A percentile compares a stretch with the other conserved stretches of the same genome.
These are phyloP conservation scores for Diplosoma virens DNA, from an alignment of 23 tunicate species.

Conservation along the genomic window DNA sequence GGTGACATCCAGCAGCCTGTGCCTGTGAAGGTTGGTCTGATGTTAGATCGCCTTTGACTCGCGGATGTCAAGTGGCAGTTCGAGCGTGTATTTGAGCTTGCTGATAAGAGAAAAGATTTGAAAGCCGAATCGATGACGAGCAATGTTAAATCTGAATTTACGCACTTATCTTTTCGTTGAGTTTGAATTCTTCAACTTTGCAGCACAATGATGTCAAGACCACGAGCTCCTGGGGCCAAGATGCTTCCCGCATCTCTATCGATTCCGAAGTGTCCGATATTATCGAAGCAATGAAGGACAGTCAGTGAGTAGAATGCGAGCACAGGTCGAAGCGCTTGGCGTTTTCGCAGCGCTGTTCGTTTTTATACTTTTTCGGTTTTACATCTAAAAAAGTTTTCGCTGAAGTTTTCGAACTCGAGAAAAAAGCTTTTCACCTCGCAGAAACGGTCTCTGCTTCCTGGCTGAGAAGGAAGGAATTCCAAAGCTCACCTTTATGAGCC, in stretches of 20 bases:
- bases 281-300: slow-evolving; percentile 19
- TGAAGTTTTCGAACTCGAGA: background rate
- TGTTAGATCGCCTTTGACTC: too few species aligned
- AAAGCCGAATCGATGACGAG: too few species aligned
- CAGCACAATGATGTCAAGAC: too few species aligned
- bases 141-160: too few species aligned
- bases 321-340: background rate
- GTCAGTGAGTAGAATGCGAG: slow-evolving; percentile 11
- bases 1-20: slow-evolving; percentile 43
- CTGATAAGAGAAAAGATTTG: too few species aligned
- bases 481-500: slow-evolving; percentile 30
- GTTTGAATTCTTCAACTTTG: too few species aligned
- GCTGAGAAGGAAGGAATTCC: slow-evolving; percentile 29
- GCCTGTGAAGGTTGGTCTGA: slow-evolving; percentile 34
- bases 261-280: slow-evolving; percentile 23
- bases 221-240: background rate
- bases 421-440: background rate
- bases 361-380: background rate
- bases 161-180: too few species aligned
- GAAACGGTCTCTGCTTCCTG: slow-evolving; percentile 30
- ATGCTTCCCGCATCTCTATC: background rate
- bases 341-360: background rate
- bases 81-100: too few species aligned
- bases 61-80: too few species aligned
- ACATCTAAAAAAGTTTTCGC: background rate